Conservation (phyloP, 2,113 vertebrate species). For the Muntiacus muntjak region DNA sequence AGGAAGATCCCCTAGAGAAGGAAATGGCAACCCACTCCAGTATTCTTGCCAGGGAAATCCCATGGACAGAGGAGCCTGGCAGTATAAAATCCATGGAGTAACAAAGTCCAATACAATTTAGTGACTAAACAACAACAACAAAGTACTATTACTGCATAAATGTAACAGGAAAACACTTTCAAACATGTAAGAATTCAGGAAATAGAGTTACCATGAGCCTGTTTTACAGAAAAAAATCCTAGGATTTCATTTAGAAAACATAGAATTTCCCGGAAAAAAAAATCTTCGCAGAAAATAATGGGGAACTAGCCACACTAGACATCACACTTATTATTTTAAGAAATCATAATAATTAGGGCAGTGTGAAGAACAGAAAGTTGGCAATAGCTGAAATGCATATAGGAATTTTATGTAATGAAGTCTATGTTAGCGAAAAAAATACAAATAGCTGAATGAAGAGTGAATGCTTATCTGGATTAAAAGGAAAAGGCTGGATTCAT, state of each 20-base stretch:
- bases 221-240: background rate
- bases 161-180: background rate
- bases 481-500: background rate
- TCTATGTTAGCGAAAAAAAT: background rate
- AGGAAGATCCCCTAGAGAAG: background rate
- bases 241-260: background rate
- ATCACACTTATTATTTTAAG: background rate
- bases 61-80: background rate
- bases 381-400: background rate
- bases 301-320: background rate
- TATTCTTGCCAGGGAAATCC: background rate
- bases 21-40: background rate
- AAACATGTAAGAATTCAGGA: background rate
- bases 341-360: background rate
- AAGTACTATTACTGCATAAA: background rate
- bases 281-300: background rate
- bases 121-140: background rate
- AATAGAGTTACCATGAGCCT: background rate
- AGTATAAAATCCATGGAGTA: fast-evolving
- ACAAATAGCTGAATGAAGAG: background rate
- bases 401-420: background rate
- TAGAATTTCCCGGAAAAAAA: background rate
- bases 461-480: background rate
- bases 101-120: background rate
- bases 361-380: background rate